Conservation (phyloP, 2,888 invertebrate species). For the Oxystoma pomonae region DNA sequence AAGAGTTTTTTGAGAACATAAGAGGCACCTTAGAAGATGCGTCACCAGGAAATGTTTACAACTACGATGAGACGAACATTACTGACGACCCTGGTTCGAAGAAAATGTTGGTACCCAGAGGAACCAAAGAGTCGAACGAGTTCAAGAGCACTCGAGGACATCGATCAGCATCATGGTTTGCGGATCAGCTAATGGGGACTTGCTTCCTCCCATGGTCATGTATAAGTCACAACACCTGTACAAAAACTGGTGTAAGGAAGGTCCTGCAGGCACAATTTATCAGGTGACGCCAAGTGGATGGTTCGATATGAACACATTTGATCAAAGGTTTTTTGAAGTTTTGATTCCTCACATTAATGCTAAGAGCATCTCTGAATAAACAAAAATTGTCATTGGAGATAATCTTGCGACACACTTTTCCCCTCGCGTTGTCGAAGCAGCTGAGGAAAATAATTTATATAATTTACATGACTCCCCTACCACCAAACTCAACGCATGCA, state of each 20-base stretch:
- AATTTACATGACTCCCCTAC: too few relatives aligned
- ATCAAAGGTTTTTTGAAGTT: too few relatives aligned
- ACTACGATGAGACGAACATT: too few relatives aligned
- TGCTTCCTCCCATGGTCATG: constrained; percentile 12
- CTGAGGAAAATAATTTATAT: too few relatives aligned
- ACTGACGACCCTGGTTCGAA: constrained; percentile 38
- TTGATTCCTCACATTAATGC: too few relatives aligned
- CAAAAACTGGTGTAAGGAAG: constrained; percentile 11
- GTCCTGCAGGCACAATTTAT: constrained; percentile 18
- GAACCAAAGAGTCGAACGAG: constrained; percentile 36
- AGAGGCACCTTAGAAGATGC: constrained; percentile 3
- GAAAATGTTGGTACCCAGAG: constrained; percentile 33
- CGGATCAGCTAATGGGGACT: constrained; percentile 6
- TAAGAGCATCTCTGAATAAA: too few relatives aligned
- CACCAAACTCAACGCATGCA: too few relatives aligned
- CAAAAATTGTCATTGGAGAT: too few relatives aligned
- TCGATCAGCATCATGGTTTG: constrained; percentile 38
- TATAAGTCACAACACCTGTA: constrained; percentile 12
- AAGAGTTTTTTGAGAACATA: constrained; percentile 7
- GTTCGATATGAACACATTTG: constrained; percentile 19
- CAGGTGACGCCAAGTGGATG: constrained; percentile 20
- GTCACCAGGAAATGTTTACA: too few relatives aligned
- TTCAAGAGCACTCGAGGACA: constrained; percentile 35
- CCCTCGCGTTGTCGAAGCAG: too few relatives aligned
- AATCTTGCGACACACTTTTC: too few relatives aligned